Evolutionary conservation across 2,797 vertebrate species (phyloP), one percentile per base, ranked within the genome.

Genomic region (Thunnus albacares): DNA sequence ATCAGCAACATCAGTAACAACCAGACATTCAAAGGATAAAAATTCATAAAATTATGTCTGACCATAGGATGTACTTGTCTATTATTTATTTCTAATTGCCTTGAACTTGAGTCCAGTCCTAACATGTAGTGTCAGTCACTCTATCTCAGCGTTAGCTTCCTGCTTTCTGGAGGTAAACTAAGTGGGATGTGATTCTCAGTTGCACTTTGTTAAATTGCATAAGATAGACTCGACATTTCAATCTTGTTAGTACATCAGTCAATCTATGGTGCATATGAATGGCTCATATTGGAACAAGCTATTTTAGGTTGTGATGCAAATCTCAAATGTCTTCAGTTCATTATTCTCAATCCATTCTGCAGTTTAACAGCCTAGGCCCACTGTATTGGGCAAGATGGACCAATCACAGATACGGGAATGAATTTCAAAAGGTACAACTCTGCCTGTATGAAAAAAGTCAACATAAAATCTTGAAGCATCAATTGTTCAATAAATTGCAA

Each of bases 321-420:
- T 71, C 30, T 73, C 38, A 45, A 64, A 28, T 35, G 28, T 69
- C 80, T 82, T 80, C 76, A 76, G 71, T 82, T 85, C 72, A 69
- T 60, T 55, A 35, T 47, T 69, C 18, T 64, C n/a, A 56, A 74
- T 65, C 26, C 51, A 74, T 35, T 28, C 22, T n/a, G 28, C 43
- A 28, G 14, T 51, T 22, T 3, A 28, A n/a, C 47, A 41, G 3
- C 12, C 3, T 15, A 17, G 22, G 14, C 38, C 66, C 0, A 1
- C 2, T 6, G 0, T n/a, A 13, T 51, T 14, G 22, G 52, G 60
- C 5, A 18, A 58, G 26, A 68, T 14, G 18, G 15, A 10, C 18
- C 45, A 14, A 63, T 53, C 33, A 30, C 67, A 56, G 43, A 55
- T 3, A 51, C 0, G 35, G 17, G 14, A 47, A 13, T 14, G 1